A percentile compares a stretch with the other conserved stretches of the same genome.
phyloP scores from a whole-genome alignment of 2,797 vertebrate genomes.

The Crocodylus rhombifer region DNA sequence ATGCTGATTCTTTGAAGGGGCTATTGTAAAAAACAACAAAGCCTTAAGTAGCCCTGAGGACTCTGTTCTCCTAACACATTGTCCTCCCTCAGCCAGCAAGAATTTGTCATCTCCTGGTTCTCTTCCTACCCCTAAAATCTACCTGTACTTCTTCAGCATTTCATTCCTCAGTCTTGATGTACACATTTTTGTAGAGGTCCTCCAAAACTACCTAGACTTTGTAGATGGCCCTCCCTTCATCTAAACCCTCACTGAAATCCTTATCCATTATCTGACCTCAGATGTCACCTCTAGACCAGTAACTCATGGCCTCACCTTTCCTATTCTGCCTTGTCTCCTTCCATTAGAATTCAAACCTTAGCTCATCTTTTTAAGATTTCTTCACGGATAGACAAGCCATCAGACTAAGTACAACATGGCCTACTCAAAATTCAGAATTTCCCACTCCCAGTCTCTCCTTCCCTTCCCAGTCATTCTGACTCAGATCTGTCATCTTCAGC shows the following conservation, averaged over 20 bases:
- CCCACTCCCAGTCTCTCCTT: not conserved
- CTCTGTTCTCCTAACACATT: not conserved
- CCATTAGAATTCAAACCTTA: not conserved
- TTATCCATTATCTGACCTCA: not conserved
- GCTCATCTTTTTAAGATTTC: not conserved
- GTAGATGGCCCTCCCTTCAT: not conserved
- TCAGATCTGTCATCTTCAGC: no score
- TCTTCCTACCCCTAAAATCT: not conserved
- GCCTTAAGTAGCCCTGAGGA: not conserved
- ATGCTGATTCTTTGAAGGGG: not conserved
- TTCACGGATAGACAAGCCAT: not conserved
- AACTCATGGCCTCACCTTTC: not conserved
- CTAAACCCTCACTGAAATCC: not conserved
- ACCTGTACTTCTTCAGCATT: not conserved
- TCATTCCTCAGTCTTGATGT: not conserved
- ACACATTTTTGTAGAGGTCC: not conserved
- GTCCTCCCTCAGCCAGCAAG: not conserved
- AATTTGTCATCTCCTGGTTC: not conserved
- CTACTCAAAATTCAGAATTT: not conserved
- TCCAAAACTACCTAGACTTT: not conserved
- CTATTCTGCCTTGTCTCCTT: not conserved
- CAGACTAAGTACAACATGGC: not conserved
- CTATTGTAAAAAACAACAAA: not conserved
- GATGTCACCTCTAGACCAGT: no score
- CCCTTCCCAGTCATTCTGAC: no score